Evolutionary conservation across 1,140 invertebrate species (phyloP), one percentile per base, ranked within the genome.

Genomic region (Calephelis virginiensis): DNA sequence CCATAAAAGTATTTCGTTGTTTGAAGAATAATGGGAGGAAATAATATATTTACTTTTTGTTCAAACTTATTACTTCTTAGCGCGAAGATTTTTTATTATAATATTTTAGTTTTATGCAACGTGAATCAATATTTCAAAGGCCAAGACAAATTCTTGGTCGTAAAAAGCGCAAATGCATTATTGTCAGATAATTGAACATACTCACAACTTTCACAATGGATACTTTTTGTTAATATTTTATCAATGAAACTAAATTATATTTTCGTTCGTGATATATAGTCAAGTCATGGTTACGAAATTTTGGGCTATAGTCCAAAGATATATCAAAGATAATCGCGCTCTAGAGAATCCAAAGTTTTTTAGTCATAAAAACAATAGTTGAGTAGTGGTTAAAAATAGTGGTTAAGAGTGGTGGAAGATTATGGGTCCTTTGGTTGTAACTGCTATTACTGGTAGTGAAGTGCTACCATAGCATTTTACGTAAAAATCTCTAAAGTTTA

Each of bases 171-270:
- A 38, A 59, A 28, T 28, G 53, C 53, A 59, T 59, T 59, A 59
- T 59, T 11, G 53, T 12, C 12, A 59, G 12, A 9, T 59, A 59
- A 59, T 59, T 38, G 53, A 59, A 59, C 53, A 6, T 7, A 59
- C 17, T 17, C 50, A 53, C 28, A 9, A 28, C 53, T 59, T 59
- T 38, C 53, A 59, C 53, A 59, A 59, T 59, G 11, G 37, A 38
- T 59, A 11, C 38, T 59, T 59, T 59, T 59, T 59, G 53, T 37
- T 59, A 59, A 59, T 59, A 59, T 59, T 59, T 59, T 59, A 12
- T 37, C 28, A 59, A 59, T 59, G 28, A 59, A 59, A 59, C 12
- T 0, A 38, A 59, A 59, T 59, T 59, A 59, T 9, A 56, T 37
- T 56, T 56, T 56, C 5, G 50, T 56, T 56, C 6, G 40, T 43